Percentiles rank a stretch among this genome's conserved stretches.
Conservation (phyloP, 2,113 vertebrate species). For the Corythoichthys haematopterus region DNA sequence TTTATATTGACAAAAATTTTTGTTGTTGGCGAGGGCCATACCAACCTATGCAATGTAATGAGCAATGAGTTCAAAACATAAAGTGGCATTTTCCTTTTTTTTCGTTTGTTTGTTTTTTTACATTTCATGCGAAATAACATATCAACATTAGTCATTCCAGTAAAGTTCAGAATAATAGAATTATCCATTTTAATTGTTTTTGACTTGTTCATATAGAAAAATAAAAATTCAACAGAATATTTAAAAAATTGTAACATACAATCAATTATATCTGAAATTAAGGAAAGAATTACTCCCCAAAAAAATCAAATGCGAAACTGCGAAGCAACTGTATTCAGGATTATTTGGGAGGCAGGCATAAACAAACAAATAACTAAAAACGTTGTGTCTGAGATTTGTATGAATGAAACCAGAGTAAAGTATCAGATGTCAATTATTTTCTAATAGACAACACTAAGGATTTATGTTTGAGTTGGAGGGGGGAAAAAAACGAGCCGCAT, state of each 20-base stretch:
- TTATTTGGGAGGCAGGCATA: constrained; percentile 25
- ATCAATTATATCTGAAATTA: not conserved
- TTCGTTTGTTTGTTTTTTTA: not conserved
- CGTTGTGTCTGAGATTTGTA: not conserved
- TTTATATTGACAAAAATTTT: not conserved
- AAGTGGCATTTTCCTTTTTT: not conserved
- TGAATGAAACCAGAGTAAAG: constrained; percentile 7
- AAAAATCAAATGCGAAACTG: not conserved
- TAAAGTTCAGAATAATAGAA: not conserved
- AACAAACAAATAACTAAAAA: not conserved
- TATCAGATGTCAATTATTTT: constrained; percentile 31
- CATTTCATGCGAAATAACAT: not conserved
- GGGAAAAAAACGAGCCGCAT: constrained; percentile 17
- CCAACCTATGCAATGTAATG: not conserved
- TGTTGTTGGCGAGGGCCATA: not conserved
- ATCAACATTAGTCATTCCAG: no score
- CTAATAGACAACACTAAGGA: constrained; percentile 17
- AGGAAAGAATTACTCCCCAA: not conserved
- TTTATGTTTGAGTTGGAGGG: constrained; percentile 9
- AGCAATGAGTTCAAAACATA: not conserved
- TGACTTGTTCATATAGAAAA: not conserved
- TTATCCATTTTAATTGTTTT: not conserved
- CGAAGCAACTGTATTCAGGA: constrained; percentile 36
- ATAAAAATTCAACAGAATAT: not conserved
- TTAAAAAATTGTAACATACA: not conserved